Conservation (phyloP, 2,797 vertebrate genomes). For the Argentina silus region DNA sequence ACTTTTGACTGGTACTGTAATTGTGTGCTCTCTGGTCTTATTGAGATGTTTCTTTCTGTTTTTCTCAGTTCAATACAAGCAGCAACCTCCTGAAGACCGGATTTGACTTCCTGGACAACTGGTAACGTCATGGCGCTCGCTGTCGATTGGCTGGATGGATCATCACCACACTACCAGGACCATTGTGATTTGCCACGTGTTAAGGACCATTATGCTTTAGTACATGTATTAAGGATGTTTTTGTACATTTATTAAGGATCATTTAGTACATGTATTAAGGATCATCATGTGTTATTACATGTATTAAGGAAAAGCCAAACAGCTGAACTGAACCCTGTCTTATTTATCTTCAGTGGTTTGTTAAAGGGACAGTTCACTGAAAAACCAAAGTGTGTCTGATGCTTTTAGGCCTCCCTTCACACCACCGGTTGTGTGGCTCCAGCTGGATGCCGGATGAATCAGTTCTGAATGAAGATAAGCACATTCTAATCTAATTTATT, state of each 20-base stretch:
- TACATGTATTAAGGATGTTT: no score
- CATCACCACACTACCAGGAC: slow-evolving; percentile 51
- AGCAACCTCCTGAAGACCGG: slow-evolving; percentile 94
- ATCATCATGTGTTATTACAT: no score
- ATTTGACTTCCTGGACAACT: slow-evolving; percentile 98
- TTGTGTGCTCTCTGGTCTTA: neutral
- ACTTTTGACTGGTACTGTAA: neutral
- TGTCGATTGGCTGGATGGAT: slow-evolving; percentile 29
- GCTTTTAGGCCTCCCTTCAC: no score
- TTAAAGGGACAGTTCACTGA: slow-evolving; percentile 11
- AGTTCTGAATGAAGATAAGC: no score
- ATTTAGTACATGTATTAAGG: slow-evolving; percentile 4
- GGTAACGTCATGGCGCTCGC: slow-evolving; percentile 77
- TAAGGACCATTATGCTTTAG: neutral
- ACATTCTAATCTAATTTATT: no score
- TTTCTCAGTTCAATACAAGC: slow-evolving; percentile 88
- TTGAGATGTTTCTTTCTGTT: neutral
- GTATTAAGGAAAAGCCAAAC: slow-evolving; percentile 34
- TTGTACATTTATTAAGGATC: neutral
- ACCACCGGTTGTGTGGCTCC: no score
- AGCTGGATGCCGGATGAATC: no score
- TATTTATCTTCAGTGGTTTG: slow-evolving; percentile 53
- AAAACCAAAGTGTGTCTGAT: no score
- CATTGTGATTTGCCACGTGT: slow-evolving; percentile 43
- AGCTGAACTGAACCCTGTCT: slow-evolving; percentile 19